Evolutionary conservation across 2,113 vertebrate genomes (phyloP).

Genomic region (Climacteris rufus): DNA sequence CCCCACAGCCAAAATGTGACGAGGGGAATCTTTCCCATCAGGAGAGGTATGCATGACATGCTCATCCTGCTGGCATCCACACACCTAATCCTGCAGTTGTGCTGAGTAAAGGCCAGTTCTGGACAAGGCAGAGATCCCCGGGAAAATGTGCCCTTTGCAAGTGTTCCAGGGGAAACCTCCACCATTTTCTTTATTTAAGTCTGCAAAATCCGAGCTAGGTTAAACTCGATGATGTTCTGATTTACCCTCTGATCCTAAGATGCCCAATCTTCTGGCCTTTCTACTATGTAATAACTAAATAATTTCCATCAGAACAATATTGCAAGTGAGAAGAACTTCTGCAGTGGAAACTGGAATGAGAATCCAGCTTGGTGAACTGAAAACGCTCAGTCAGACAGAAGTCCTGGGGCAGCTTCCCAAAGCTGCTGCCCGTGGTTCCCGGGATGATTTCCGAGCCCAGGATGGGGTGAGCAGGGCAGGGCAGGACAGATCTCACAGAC

Average conservation of each 20-base stretch:
- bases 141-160: background rate
- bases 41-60: background rate
- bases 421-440: background rate
- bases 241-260: background rate
- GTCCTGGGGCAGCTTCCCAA: background rate
- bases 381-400: background rate
- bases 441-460: background rate
- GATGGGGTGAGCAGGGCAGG: background rate
- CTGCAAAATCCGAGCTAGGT: background rate
- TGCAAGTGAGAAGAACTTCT: background rate
- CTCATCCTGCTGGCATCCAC: background rate
- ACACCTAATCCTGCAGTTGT: slow-evolving; percentile 22
- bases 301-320: background rate
- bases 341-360: background rate
- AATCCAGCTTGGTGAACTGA: accelerated
- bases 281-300: background rate
- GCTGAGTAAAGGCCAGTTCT: background rate
- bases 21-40: background rate
- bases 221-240: background rate
- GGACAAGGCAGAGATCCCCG: background rate
- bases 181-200: background rate
- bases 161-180: background rate
- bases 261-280: background rate
- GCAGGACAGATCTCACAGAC: background rate
- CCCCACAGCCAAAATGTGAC: background rate